Evolutionary conservation across 2,888 invertebrate genomes (phyloP), one percentile per base, ranked within the genome.

Genomic region (Aplocera efformata): DNA sequence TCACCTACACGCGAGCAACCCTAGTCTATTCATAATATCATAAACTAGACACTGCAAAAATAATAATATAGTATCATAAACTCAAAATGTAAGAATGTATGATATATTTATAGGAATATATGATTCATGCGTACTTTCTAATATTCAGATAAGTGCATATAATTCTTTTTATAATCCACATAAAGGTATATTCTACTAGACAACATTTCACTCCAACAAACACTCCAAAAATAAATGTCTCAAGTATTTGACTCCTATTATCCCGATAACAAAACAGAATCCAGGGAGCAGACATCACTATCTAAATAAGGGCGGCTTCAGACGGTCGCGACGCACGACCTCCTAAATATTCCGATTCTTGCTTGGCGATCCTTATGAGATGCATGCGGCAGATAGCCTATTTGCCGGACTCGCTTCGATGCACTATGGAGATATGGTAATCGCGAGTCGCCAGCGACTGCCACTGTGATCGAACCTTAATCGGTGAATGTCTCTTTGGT

Each of bases 311-410:
- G 77, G 55, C 53, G 58, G 57, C 45, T 57, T 44, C 65, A 71
- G 53, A 66, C 65, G 61, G 52, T 17, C 53, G 64, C 60, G 62
- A 50, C 48, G 52, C 79, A 77, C 78, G 77, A 75, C 67, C 69
- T 64, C 56, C 73, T 73, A 73, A 77, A 76, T 76, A 77, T 75
- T 67, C 70, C 58, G 64, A 63, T 65, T 58, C 61, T 45, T 50
- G 56, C 56, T 56, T 54, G 52, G 45, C 65, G 58, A 62, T 65
- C 63, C 78, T 70, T 73, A 71, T 60, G 67, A 72, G 81, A 82
- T 82, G 75, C 79, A 78, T 78, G 75, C 67, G 49, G 61, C 44
- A 66, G 83, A 82, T 83, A 82, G 78, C 72, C 79, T 72, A 76
- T 76, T 79, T 78, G 78, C 70, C 67, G 70, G 55, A 55, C 60